These are phyloP conservation scores for Notolabrus celidotus DNA, from an alignment of 2,797 vertebrate genomes.

Conservation along the genomic window DNA sequence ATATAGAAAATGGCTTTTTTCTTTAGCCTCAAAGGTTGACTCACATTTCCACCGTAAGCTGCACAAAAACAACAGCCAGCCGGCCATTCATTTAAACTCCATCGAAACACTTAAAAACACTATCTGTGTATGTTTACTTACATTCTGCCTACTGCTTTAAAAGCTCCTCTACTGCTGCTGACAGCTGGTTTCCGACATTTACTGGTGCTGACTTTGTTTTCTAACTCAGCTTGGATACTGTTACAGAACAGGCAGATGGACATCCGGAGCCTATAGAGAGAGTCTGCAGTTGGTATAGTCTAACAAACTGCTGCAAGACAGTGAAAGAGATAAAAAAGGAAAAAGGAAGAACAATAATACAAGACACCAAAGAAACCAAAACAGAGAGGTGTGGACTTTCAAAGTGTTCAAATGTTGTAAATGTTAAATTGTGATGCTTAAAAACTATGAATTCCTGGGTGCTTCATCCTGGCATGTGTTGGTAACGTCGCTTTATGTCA, in stretches of 20 bases:
- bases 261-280: conserved; percentile 60
- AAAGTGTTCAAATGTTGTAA: too few species aligned
- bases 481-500: too few species aligned
- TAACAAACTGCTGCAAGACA: conserved; percentile 6
- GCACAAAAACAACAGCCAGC: too few species aligned
- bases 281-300: background rate
- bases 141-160: conserved; percentile 1
- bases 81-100: background rate
- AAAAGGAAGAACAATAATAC: too few species aligned
- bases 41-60: too few species aligned
- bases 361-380: too few species aligned
- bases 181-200: conserved; percentile 69
- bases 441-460: too few species aligned
- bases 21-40: too few species aligned
- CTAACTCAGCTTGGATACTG: conserved; percentile 84
- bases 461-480: too few species aligned
- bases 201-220: conserved; percentile 85
- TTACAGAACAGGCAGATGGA: conserved; percentile 86
- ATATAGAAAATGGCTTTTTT: too few species aligned
- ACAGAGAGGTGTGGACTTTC: too few species aligned
- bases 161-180: conserved; percentile 40
- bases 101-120: conserved; percentile 3
- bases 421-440: too few species aligned
- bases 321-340: background rate
- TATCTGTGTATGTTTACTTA: background rate